phyloP scores from a whole-genome alignment of 2,113 vertebrate genomes.

The Cichladusa arquata region DNA sequence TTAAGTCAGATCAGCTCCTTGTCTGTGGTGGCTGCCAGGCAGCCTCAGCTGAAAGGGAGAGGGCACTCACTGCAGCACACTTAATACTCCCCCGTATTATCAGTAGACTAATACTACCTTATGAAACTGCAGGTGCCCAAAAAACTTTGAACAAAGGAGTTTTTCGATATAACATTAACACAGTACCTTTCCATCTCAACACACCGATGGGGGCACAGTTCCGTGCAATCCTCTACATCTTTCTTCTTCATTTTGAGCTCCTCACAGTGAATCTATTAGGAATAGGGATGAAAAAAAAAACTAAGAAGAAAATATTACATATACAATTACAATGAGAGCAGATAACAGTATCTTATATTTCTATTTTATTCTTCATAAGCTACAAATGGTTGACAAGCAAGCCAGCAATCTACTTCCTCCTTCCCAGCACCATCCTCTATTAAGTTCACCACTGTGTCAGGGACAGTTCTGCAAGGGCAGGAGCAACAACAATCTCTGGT shows the following conservation, averaged over 20 bases:
- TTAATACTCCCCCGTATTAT: neutral
- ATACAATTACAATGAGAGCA: neutral
- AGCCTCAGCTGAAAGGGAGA: neutral
- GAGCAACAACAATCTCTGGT: neutral
- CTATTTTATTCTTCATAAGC: neutral
- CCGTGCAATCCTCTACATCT: neutral
- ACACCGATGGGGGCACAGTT: neutral
- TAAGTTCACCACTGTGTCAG: neutral
- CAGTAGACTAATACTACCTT: neutral
- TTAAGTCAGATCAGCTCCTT: neutral
- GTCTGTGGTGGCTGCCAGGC: neutral
- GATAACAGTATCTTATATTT: neutral
- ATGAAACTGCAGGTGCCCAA: neutral
- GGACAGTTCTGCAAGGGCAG: neutral
- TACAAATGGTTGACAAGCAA: neutral
- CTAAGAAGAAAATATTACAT: neutral
- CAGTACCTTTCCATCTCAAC: constrained; percentile 71
- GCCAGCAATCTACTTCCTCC: neutral
- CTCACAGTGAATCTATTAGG: constrained; percentile 35
- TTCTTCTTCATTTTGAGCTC: neutral
- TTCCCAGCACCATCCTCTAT: neutral
- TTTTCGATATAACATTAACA: neutral
- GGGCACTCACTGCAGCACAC: neutral
- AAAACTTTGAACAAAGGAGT: neutral
- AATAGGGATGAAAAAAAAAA: neutral